phyloP scores from a whole-genome alignment of 2,113 vertebrate species.

The Oreotrochilus melanogaster region DNA sequence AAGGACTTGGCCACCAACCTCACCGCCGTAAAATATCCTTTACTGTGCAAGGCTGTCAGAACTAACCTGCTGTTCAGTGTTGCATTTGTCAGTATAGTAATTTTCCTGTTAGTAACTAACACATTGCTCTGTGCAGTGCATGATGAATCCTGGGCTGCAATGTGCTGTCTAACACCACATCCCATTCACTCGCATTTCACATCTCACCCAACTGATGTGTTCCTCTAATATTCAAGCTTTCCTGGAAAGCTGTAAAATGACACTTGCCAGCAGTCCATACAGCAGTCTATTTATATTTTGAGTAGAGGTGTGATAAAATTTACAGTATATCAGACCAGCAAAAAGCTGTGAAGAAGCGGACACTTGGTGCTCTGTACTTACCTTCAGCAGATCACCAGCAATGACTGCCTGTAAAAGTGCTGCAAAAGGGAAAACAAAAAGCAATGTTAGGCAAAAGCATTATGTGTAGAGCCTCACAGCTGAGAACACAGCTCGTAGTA shows the following conservation, averaged over 20 bases:
- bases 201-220: slow-evolving; percentile 20
- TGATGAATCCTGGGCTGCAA: neutral
- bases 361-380: slow-evolving; percentile 52
- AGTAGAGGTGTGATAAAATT: slow-evolving; percentile 22
- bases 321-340: neutral
- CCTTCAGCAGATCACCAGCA: slow-evolving; percentile 83
- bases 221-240: neutral
- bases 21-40: neutral
- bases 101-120: slow-evolving; percentile 12
- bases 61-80: neutral
- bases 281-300: slow-evolving; percentile 1
- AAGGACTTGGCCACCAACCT: neutral
- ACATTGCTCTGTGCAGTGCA: neutral
- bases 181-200: slow-evolving; percentile 16
- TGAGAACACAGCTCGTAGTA: neutral
- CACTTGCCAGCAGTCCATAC: slow-evolving; percentile 5
- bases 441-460: slow-evolving; percentile 47
- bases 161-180: slow-evolving; percentile 4
- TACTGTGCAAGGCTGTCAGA: neutral
- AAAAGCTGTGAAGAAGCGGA: neutral
- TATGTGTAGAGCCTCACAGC: neutral
- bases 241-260: slow-evolving; percentile 46
- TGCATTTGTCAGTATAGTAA: neutral
- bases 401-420: slow-evolving; percentile 83
- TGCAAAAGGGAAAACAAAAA: slow-evolving; percentile 73